Percentiles rank a stretch among this genome's conserved stretches.
These are phyloP conservation scores for Camponotus fellah DNA, from an alignment of 2,888 invertebrate species.

Conservation along the genomic window DNA sequence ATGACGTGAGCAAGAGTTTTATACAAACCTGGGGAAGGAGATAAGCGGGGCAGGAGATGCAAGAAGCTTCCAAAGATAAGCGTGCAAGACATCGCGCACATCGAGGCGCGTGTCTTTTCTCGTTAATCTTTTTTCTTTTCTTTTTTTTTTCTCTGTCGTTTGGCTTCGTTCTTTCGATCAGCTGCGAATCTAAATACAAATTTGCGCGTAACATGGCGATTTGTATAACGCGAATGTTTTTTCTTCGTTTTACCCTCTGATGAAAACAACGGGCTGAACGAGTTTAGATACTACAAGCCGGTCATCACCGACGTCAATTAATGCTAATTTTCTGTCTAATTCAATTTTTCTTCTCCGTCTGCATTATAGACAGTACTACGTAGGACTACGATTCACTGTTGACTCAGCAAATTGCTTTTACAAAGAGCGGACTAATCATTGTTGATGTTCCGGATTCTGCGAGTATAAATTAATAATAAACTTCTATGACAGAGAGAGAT, in stretches of 20 bases:
- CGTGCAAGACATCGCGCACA: slow-evolving; percentile 59
- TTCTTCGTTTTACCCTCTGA: slow-evolving; percentile 13
- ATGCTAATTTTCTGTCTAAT: slow-evolving; percentile 44
- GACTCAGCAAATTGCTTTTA: slow-evolving; percentile 42
- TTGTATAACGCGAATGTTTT: slow-evolving; percentile 18
- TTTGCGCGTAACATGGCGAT: slow-evolving; percentile 27
- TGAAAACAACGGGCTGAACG: slow-evolving; percentile 33
- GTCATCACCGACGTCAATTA: slow-evolving; percentile 14
- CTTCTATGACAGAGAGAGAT: background rate
- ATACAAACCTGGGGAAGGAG: slow-evolving; percentile 30
- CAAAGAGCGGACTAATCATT: slow-evolving; percentile 24
- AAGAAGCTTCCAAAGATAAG: slow-evolving; percentile 52
- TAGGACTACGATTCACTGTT: slow-evolving; percentile 40
- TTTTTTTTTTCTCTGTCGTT: slow-evolving; percentile 31
- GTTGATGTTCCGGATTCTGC: slow-evolving; percentile 30
- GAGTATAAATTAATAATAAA: slow-evolving; percentile 39
- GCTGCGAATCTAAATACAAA: slow-evolving; percentile 36
- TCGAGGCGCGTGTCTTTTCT: slow-evolving; percentile 51
- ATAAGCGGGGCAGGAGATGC: slow-evolving; percentile 38
- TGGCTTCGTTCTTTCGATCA: slow-evolving; percentile 51
- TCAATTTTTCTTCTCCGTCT: slow-evolving; percentile 23
- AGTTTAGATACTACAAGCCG: slow-evolving; percentile 40
- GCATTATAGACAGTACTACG: slow-evolving; percentile 42
- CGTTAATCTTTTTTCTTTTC: background rate
- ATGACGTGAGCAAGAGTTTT: slow-evolving; percentile 16